Percentiles rank a stretch among this genome's conserved stretches.
Evolutionary conservation across 2,113 vertebrate genomes (phyloP).

Genomic region (Scomber colias): DNA sequence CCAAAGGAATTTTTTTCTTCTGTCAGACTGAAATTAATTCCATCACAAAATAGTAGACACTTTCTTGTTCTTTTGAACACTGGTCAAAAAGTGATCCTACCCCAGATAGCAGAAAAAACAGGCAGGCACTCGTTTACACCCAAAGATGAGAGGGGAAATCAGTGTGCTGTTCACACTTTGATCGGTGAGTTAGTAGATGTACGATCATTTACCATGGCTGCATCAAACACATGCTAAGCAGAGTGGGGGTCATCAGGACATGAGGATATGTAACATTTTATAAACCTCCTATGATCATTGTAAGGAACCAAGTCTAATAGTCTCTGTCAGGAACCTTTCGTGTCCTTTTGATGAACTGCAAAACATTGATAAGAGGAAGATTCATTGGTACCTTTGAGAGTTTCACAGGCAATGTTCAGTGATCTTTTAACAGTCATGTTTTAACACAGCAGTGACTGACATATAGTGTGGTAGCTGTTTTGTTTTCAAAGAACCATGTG

Average conservation of each 20-base stretch:
- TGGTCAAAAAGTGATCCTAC: slow-evolving; percentile 29
- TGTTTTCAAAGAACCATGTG: background rate
- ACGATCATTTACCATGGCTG: slow-evolving; percentile 31
- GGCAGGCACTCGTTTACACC: slow-evolving; percentile 30
- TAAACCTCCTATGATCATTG: slow-evolving; percentile 46
- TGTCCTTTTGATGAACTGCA: slow-evolving; percentile 4
- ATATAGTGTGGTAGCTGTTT: background rate
- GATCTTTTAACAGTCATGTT: background rate
- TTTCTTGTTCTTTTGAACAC: slow-evolving; percentile 32
- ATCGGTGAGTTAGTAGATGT: slow-evolving; percentile 34
- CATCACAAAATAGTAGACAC: background rate
- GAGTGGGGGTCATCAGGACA: slow-evolving; percentile 18
- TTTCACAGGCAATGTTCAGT: background rate
- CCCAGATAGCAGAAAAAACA: slow-evolving; percentile 20
- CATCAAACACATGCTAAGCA: slow-evolving; percentile 33
- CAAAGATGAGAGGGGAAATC: slow-evolving; percentile 40
- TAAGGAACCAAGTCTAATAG: slow-evolving; percentile 6
- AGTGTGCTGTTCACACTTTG: slow-evolving; percentile 54
- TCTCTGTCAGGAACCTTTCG: slow-evolving; percentile 15
- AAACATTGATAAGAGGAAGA: background rate
- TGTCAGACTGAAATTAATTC: slow-evolving; percentile 17
- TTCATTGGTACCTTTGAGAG: background rate
- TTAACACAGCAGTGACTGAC: background rate
- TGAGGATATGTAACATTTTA: slow-evolving; percentile 22
- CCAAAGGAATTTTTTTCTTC: background rate